These are phyloP conservation scores for Brenthis hecate DNA, from an alignment of 2,888 invertebrate species.

Conservation along the genomic window DNA sequence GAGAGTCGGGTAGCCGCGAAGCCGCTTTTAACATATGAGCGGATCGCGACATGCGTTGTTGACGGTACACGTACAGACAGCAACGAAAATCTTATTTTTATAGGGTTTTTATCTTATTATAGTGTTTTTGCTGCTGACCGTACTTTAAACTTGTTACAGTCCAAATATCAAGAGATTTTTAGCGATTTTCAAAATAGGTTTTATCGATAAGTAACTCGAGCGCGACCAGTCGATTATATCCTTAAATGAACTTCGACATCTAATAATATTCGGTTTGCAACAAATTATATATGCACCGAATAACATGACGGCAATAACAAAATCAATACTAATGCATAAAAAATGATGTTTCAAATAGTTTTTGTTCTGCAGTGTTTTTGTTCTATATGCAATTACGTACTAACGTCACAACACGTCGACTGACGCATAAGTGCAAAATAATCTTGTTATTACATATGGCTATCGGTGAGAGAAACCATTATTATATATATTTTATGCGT, in stretches of 20 bases:
- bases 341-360: not conserved
- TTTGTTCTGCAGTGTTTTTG: slow-evolving; percentile 19
- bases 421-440: slow-evolving; percentile 13
- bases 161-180: slow-evolving; percentile 16
- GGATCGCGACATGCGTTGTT: slow-evolving; percentile 52
- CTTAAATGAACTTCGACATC: not conserved
- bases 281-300: slow-evolving; percentile 10
- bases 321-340: slow-evolving; percentile 20
- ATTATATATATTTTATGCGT: slow-evolving; percentile 4
- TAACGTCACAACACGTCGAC: slow-evolving; percentile 17
- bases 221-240: not conserved
- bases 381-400: slow-evolving; percentile 4
- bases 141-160: slow-evolving; percentile 27
- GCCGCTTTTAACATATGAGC: slow-evolving; percentile 78
- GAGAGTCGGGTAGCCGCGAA: slow-evolving; percentile 69
- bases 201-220: not conserved
- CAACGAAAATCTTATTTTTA: slow-evolving; percentile 26
- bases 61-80: slow-evolving; percentile 26
- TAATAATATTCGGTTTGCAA: slow-evolving; percentile 3
- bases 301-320: slow-evolving; percentile 6
- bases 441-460: slow-evolving; percentile 9
- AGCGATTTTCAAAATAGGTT: not conserved
- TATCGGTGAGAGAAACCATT: not conserved
- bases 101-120: slow-evolving; percentile 9
- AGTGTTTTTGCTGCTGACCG: slow-evolving; percentile 20